Evolutionary conservation across 2,888 invertebrate genomes (phyloP).

Genomic region (Tetheella fluctuosa): DNA sequence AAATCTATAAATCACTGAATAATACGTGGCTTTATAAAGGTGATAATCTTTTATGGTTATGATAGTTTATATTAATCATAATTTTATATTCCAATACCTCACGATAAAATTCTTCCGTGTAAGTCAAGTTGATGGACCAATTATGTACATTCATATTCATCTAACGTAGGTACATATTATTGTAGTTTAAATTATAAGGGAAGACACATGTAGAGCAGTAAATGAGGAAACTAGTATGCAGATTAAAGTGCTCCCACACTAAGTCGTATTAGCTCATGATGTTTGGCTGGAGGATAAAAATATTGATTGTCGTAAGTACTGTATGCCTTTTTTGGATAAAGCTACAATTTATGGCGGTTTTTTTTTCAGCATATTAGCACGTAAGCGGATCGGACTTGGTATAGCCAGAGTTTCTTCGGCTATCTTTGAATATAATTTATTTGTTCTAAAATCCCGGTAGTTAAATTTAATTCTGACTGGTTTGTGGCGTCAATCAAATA

Average conservation of each 20-base stretch:
- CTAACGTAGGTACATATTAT: slow-evolving; percentile 41
- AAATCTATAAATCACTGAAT: neutral
- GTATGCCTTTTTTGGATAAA: too few species aligned
- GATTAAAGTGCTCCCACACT: neutral
- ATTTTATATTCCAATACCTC: slow-evolving; percentile 25
- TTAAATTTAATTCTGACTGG: too few species aligned
- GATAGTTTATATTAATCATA: slow-evolving; percentile 26
- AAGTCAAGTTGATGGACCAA: slow-evolving; percentile 40
- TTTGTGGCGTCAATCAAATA: too few species aligned
- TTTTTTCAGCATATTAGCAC: too few species aligned
- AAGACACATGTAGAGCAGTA: slow-evolving; percentile 48
- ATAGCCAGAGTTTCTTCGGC: too few species aligned
- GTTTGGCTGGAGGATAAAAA: neutral
- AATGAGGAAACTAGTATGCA: slow-evolving; percentile 19
- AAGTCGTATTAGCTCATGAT: neutral
- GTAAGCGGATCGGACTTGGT: too few species aligned
- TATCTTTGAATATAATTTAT: too few species aligned
- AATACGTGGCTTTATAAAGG: slow-evolving; percentile 6
- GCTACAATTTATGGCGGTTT: too few species aligned
- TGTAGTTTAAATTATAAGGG: slow-evolving; percentile 52
- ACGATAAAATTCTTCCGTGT: slow-evolving; percentile 52
- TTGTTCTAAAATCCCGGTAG: too few species aligned
- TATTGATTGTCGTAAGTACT: neutral
- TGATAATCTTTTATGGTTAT: neutral
- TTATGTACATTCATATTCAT: slow-evolving; percentile 63